Evolutionary conservation across 1,140 invertebrate species (phyloP).

Genomic region (Neodiprion virginianus): DNA sequence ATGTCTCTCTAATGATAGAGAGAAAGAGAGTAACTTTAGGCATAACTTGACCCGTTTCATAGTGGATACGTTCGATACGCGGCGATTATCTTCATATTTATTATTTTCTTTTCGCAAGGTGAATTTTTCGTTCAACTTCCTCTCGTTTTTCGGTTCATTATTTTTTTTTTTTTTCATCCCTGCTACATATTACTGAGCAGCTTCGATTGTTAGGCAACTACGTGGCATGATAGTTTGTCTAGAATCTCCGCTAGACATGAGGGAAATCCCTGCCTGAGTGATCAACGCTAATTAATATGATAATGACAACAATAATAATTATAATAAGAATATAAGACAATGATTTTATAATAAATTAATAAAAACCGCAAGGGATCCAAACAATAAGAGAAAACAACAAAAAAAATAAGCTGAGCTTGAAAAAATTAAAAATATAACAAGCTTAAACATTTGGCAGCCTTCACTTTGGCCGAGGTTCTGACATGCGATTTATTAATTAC

Average conservation of each 20-base stretch:
- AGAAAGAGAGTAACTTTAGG: neutral
- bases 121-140: neutral
- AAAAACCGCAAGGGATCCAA: neutral
- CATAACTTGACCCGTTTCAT: neutral
- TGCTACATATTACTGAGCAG: too few species aligned
- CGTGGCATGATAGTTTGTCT: conserved; percentile 27
- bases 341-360: neutral
- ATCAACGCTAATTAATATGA: neutral
- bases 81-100: conserved; percentile 13
- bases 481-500: conserved; percentile 24
- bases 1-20: neutral
- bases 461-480: conserved; percentile 55
- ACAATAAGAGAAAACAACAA: conserved; percentile 13
- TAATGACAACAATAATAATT: conserved; percentile 1
- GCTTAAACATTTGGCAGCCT: conserved; percentile 28
- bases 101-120: conserved; percentile 10
- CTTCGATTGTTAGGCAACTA: too few species aligned
- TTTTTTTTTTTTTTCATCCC: too few species aligned
- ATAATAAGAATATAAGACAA: conserved; percentile 11
- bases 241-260: conserved; percentile 58
- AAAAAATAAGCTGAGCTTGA: conserved; percentile 13
- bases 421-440: conserved; percentile 37
- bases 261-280: conserved; percentile 22
- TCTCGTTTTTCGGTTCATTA: too few species aligned
- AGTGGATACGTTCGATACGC: neutral